phyloP scores from a whole-genome alignment of 2,888 invertebrate genomes.

The Amphimallon solstitiale region DNA sequence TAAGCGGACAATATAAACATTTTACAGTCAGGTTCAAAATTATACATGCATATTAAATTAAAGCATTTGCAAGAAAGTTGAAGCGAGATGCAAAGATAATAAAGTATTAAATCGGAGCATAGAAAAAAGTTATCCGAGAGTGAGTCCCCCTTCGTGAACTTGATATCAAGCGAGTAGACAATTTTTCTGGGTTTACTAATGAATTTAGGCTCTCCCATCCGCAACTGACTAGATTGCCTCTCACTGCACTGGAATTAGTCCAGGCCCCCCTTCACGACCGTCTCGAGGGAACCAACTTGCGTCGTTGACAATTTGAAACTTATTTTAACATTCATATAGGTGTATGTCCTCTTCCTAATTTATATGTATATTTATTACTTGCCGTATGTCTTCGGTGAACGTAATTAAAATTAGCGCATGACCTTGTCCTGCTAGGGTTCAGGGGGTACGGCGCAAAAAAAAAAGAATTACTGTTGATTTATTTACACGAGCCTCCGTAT shows the following conservation, averaged over 20 bases:
- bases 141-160: constrained; percentile 45
- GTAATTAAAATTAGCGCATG: constrained; percentile 41
- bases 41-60: constrained; percentile 31
- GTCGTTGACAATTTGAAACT: constrained; percentile 68
- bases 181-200: constrained; percentile 61
- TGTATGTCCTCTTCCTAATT: constrained; percentile 61
- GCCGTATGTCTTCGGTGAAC: constrained; percentile 48
- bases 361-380: constrained; percentile 65
- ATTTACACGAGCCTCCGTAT: constrained; percentile 43
- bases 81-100: constrained; percentile 47
- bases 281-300: constrained; percentile 63
- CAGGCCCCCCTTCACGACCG: constrained; percentile 52
- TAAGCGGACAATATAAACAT: constrained; percentile 6
- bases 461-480: constrained; percentile 47
- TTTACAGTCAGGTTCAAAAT: constrained; percentile 22
- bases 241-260: constrained; percentile 59
- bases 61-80: constrained; percentile 11
- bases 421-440: constrained; percentile 30
- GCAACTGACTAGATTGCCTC: constrained; percentile 57
- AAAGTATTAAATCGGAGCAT: constrained; percentile 47
- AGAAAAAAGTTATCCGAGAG: constrained; percentile 40
- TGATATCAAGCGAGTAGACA: constrained; percentile 54
- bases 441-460: constrained; percentile 35
- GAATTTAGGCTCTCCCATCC: constrained; percentile 59
- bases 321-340: constrained; percentile 68